Conservation (phyloP, 2,888 invertebrate genomes). For the Meta bourneti region DNA sequence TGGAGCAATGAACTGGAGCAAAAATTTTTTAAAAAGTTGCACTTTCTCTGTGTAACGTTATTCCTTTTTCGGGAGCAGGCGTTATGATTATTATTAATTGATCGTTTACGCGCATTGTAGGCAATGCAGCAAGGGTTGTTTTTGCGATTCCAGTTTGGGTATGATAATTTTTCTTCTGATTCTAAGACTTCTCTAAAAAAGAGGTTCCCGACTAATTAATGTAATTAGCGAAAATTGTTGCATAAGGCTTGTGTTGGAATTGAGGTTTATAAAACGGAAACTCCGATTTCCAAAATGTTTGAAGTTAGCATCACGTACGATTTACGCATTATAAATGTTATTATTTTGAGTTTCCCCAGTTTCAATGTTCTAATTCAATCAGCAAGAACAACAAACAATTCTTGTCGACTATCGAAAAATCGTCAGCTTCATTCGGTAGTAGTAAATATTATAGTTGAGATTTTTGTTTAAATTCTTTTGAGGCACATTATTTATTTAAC, state of each 20-base stretch:
- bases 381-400: no score
- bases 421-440: no score
- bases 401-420: no score
- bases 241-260: not conserved
- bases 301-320: not conserved
- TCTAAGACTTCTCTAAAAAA: not conserved
- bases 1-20: not conserved
- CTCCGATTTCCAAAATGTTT: not conserved
- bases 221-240: not conserved
- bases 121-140: not conserved
- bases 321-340: no score
- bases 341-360: no score
- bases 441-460: no score
- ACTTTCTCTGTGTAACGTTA: not conserved
- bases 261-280: not conserved
- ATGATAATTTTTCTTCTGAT: not conserved
- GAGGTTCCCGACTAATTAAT: not conserved
- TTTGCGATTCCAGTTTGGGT: not conserved
- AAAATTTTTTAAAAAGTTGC: not conserved
- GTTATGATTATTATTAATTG: conserved; percentile 1
- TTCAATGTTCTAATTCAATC: no score
- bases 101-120: not conserved
- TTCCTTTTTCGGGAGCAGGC: not conserved
- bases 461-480: no score
- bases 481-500: no score